A percentile compares a stretch with the other conserved stretches of the same genome.
These are phyloP conservation scores for Calcarius ornatus DNA, from an alignment of 2,113 vertebrate species.

Conservation along the genomic window DNA sequence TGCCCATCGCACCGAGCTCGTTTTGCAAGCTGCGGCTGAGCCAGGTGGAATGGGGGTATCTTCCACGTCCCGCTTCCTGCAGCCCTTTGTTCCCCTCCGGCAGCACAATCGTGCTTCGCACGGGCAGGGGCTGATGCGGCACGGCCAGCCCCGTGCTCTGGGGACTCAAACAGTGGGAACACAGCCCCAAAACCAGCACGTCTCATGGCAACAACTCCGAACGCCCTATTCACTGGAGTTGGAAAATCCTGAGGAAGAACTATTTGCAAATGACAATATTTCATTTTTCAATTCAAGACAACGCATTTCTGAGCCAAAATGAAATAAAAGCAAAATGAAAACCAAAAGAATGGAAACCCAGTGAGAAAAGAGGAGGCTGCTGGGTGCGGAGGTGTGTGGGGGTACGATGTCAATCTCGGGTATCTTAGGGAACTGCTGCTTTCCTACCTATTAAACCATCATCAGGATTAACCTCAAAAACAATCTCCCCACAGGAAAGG, in stretches of 20 bases:
- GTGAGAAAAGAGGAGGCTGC: neutral
- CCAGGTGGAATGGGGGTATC: neutral
- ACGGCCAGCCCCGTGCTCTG: neutral
- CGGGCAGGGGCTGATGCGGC: neutral
- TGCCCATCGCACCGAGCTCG: neutral
- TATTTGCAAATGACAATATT: neutral
- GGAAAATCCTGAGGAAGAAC: neutral
- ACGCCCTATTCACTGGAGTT: rapidly evolving
- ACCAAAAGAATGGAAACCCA: neutral
- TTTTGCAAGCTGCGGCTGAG: neutral
- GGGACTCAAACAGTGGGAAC: neutral
- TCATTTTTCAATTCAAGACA: neutral
- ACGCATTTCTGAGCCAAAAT: neutral
- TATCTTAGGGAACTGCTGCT: neutral
- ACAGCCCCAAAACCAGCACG: rapidly evolving
- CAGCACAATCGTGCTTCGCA: neutral
- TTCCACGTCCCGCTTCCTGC: neutral
- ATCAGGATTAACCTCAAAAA: neutral
- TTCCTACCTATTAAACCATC: neutral
- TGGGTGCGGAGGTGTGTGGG: neutral
- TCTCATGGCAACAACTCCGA: neutral
- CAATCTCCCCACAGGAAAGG: neutral
- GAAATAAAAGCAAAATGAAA: neutral
- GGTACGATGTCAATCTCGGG: neutral
- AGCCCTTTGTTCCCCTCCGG: conserved; percentile 1